These are phyloP conservation scores for Cyaniris semiargus DNA, from an alignment of 2,888 invertebrate genomes.

Conservation along the genomic window DNA sequence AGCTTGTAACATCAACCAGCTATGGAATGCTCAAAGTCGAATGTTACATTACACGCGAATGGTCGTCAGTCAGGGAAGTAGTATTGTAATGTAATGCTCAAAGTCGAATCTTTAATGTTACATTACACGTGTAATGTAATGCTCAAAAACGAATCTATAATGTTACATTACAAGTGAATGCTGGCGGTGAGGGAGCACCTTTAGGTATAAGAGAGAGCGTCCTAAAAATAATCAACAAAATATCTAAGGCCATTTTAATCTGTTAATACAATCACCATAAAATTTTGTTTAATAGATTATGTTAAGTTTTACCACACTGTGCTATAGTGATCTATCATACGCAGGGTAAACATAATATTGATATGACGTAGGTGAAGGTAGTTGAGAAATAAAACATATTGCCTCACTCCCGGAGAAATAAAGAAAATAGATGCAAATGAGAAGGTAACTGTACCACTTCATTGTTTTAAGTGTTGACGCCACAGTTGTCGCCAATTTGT, in stretches of 20 bases:
- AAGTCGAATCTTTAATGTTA: no score
- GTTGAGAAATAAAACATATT: not conserved
- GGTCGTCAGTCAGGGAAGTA: no score
- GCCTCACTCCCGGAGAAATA: not conserved
- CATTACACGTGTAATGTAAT: no score
- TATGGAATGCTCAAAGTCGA: no score
- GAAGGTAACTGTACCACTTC: not conserved
- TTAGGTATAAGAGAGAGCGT: no score
- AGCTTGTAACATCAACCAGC: no score
- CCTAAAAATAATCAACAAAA: not conserved
- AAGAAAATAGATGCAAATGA: not conserved
- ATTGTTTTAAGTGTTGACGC: not conserved
- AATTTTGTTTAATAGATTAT: slow-evolving; percentile 12
- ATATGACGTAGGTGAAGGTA: not conserved
- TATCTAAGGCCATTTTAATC: slow-evolving; percentile 7
- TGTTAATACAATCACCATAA: not conserved
- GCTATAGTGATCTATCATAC: slow-evolving; percentile 19
- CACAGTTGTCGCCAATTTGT: not conserved
- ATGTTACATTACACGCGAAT: no score
- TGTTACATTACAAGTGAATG: no score
- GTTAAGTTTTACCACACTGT: slow-evolving; percentile 7
- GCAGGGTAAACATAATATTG: slow-evolving; percentile 1
- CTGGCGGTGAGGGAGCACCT: no score
- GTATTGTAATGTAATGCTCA: no score
- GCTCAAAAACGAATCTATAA: no score